Evolutionary conservation across 1,140 invertebrate genomes (phyloP).

Genomic region (Holcopasites calliopsidis): DNA sequence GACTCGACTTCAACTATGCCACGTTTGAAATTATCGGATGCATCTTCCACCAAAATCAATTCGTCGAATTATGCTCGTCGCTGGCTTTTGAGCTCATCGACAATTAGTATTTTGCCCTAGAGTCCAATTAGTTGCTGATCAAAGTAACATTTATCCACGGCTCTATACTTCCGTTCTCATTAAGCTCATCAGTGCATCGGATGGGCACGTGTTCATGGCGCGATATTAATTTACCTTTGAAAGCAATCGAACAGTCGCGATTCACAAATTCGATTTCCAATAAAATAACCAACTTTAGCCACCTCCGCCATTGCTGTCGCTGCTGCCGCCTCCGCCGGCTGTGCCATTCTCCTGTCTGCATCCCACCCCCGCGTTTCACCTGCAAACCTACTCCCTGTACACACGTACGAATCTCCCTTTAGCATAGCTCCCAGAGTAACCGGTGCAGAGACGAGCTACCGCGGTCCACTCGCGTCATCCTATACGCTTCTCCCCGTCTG

Average conservation of each 20-base stretch:
- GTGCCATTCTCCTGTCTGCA: conserved; percentile 38
- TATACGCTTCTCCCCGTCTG: conserved; percentile 27
- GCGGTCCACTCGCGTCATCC: conserved; percentile 23
- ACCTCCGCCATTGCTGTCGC: conserved; percentile 17
- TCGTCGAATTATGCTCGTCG: conserved; percentile 57
- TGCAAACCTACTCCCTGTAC: conserved; percentile 1
- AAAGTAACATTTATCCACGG: conserved; percentile 66
- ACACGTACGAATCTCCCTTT: neutral
- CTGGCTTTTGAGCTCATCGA: conserved; percentile 60
- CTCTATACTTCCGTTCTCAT: conserved; percentile 67
- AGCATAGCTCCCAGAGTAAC: neutral
- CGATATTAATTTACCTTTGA: conserved; percentile 69
- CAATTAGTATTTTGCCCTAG: conserved; percentile 65
- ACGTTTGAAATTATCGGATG: conserved; percentile 45
- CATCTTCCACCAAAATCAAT: conserved; percentile 50
- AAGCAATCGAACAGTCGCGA: conserved; percentile 66
- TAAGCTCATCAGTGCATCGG: conserved; percentile 68
- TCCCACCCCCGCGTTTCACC: conserved; percentile 2
- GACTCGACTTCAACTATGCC: neutral
- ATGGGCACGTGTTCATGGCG: conserved; percentile 67
- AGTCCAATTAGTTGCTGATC: conserved; percentile 66
- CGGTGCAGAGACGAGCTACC: conserved; percentile 5
- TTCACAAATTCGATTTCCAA: conserved; percentile 66
- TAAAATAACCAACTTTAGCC: conserved; percentile 64
- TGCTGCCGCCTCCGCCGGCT: conserved; percentile 8